Evolutionary conservation across 2,888 invertebrate genomes (phyloP), one percentile per base, ranked within the genome.

Genomic region (Crematogaster levior): DNA sequence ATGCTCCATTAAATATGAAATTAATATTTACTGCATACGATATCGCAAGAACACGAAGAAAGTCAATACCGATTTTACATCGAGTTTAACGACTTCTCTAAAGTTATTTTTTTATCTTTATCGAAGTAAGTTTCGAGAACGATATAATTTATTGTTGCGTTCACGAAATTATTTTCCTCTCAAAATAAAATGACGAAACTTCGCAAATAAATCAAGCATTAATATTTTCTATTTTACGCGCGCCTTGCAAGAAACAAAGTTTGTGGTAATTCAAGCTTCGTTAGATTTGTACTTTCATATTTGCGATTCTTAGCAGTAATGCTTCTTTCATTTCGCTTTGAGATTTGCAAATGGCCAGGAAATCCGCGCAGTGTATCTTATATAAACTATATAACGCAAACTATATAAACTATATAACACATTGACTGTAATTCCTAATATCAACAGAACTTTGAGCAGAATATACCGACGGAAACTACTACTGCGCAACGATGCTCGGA

Each of bases 351-450:
- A 56, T 43, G 53, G 30, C 56, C 30, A 24, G 18, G 77, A 70
- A 79, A 56, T 46, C 40, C 46, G 65, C 56, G 46, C 58, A 73
- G 81, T 81, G 51, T 73, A 65, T 46, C 65, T 63, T 79, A 70
- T 12, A 56, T 70, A 56, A 70, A 79, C 56, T 79, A n/a, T n/a
- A n/a, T n/a, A n/a, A n/a, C n/a, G n/a, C n/a, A n/a, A n/a, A n/a
- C n/a, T n/a, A n/a, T n/a, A n/a, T 70, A 79, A 79, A 79, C 56
- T 79, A 21, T 34, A 68, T 77, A 70, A 79, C 70, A 70, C 77
- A 79, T 79, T 56, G 77, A 21, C 72, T 79, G 70, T 79, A 79
- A 79, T 79, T 79, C 56, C 72, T 56, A 79, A 79, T 79, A 79
- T 79, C 77, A 70, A 79, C 70, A 79, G 43, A 79, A 79, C 70